Evolutionary conservation across 2,113 vertebrate genomes (phyloP), one percentile per base, ranked within the genome.

Genomic region (Columbina picui): DNA sequence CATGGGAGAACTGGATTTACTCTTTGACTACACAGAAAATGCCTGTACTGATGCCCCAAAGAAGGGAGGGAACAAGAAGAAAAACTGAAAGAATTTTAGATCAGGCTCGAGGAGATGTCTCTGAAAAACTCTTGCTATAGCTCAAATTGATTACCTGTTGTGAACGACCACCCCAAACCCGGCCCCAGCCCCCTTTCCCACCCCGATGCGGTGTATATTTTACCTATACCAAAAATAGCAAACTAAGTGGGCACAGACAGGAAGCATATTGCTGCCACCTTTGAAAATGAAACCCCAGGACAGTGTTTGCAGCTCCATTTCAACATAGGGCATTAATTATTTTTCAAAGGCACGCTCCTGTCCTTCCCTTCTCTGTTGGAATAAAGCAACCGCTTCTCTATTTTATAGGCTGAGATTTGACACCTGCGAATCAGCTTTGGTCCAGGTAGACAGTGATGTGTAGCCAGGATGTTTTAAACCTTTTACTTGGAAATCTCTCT

Each of bases 1-100:
- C 36, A 88, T 99, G 2, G 98, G 98, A 73, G 99, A 99, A 68
- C 81, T 98, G 69, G 94, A 98, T 94, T 97, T 98, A 79, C 97
- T 99, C 26, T 98, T 98, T 70, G 96, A 96, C n/a, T 75, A 50
- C 52, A 29, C 97, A 89, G 91, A 52, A 93, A 60, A 92, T 25
- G 79, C 84, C 59, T 98, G 98, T 14, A 41, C 87, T 49, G 94
- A 90, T 89, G 36, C 27, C 8, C 75, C 67, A 17, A 97, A 92
- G 76, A 91, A 74, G 26, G 71, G 60, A 85, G 84, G 71, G 43
- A 89, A 49, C 55, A 95, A 87, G 86, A 95, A 68, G 91, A 92
- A 90, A 63, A 83, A 93, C 30, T 83, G 53, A 95, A 77, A 59
- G 69, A 49, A 38, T 13, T 52, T 52, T n/a, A 36, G 27, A 75